Conservation (phyloP, 2,797 vertebrate species). For the Sebastes reedi region DNA sequence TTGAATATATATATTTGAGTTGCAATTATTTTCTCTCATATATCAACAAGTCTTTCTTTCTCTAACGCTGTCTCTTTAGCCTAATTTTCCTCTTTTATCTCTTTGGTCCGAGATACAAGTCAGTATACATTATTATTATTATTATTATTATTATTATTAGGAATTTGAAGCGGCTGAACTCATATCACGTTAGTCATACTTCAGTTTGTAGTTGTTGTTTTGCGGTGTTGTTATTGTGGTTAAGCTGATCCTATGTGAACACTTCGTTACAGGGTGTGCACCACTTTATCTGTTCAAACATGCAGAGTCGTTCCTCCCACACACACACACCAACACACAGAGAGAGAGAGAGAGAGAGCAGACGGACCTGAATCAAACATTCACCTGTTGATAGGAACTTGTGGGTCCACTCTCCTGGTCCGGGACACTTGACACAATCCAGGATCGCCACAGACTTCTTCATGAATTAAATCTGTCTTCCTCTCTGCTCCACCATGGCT, state of each 20-base stretch:
- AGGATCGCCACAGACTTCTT: conserved; percentile 29
- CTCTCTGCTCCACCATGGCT: conserved; percentile 53
- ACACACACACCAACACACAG: neutral
- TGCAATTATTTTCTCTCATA: neutral
- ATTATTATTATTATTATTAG: no score
- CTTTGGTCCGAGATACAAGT: neutral
- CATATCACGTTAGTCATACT: neutral
- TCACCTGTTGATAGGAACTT: conserved; percentile 56
- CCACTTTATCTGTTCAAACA: neutral
- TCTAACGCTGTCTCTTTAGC: conserved; percentile 12
- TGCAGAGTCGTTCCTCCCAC: neutral
- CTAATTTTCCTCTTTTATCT: conserved; percentile 35
- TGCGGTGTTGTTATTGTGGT: no score
- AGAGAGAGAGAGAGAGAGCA: no score
- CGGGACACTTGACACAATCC: conserved; percentile 14
- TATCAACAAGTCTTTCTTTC: neutral
- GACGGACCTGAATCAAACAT: neutral
- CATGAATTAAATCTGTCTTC: conserved; percentile 12
- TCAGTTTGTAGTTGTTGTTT: neutral
- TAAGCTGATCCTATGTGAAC: no score
- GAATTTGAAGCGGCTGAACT: neutral
- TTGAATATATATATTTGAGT: neutral
- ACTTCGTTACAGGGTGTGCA: neutral
- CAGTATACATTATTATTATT: no score
- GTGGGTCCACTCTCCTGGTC: conserved; percentile 32